Base-by-base conservation (phyloP, 2,888 invertebrate genomes). In the Pandemis heparana region DNA sequence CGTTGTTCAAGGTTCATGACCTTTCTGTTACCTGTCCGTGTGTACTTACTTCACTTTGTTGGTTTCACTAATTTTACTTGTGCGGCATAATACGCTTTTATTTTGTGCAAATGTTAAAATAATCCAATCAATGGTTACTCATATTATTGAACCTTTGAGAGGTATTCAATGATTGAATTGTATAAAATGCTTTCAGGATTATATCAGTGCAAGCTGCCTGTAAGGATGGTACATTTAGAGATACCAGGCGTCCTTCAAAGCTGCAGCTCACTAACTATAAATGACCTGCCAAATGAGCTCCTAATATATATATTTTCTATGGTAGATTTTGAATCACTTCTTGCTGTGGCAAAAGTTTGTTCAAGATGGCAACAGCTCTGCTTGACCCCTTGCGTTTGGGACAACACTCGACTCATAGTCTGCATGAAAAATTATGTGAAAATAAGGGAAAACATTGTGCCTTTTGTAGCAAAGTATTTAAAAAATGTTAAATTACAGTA, bases 401-500 rank as follows among this genome's bases (percentile, higher is more conserved):
- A 94, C 79, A 92, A 95, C 82, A 94, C 94, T 69, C 90, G 94
- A 60, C 89, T 95, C 77, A 90, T 94, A 79, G 93, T 95, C 70
- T 94, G 94, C 82, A 95, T 95, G 94, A 95, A 95, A 80, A 95
- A 95, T 81, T 95, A 95, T 88, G 88, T 91, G 74, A 91, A 88
- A 78, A 92, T 95, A 80, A 91, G 90, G 84, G 94, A 95, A 81
- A 93, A 89, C 79, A 92, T 95, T 84, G 93, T 95, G 84, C 95
- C 95, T 81, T 93, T 92, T 85, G 94, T 95, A 74, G 92, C 94
- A 75, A 92, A 91, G 83, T 94, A 94, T 89, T 89, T 95, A 76
- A 95, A 94, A 82, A 90, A 93, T 88, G 94, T 95, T 32, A 95
- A 95, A 87, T 82, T 95, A 78, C 95, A 95, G 90, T 95, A 95